A percentile compares a stretch with the other conserved stretches of the same genome.
These are phyloP conservation scores for Hyles euphorbiae DNA, from an alignment of 1,140 invertebrate genomes.

Conservation along the genomic window DNA sequence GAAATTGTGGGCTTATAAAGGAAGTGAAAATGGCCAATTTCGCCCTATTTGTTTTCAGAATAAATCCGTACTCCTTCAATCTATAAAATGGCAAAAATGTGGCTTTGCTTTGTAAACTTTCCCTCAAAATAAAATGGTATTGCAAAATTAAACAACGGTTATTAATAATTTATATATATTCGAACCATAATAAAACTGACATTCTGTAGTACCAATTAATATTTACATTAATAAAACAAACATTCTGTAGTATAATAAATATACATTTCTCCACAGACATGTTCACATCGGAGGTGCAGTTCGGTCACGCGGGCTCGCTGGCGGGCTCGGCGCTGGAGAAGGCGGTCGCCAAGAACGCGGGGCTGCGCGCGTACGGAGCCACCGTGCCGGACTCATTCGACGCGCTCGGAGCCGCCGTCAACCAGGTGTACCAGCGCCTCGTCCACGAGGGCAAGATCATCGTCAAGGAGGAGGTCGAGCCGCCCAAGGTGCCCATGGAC, in stretches of 20 bases:
- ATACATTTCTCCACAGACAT: constrained; percentile 77
- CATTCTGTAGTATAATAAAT: not conserved
- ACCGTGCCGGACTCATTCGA: constrained; percentile 96
- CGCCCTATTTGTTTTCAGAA: no score
- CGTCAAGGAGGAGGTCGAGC: constrained; percentile 93
- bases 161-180: no score
- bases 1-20: no score
- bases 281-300: constrained; percentile 99
- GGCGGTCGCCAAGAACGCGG: constrained; percentile 93
- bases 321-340: constrained; percentile 97
- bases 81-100: no score
- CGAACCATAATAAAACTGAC: no score
- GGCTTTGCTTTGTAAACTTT: no score
- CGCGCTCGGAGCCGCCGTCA: constrained; percentile 85
- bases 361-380: constrained; percentile 89
- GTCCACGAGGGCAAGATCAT: constrained; percentile 90
- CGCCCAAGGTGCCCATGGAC: constrained; percentile 99
- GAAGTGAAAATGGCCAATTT: no score
- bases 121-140: no score
- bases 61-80: no score
- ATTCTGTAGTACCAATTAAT: no score
- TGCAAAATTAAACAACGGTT: no score
- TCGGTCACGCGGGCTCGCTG: constrained; percentile 98
- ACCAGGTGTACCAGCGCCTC: constrained; percentile 86
- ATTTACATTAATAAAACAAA: no score